Conservation (phyloP, 1,140 invertebrate genomes). For the Drosophila pseudoobscura region DNA sequence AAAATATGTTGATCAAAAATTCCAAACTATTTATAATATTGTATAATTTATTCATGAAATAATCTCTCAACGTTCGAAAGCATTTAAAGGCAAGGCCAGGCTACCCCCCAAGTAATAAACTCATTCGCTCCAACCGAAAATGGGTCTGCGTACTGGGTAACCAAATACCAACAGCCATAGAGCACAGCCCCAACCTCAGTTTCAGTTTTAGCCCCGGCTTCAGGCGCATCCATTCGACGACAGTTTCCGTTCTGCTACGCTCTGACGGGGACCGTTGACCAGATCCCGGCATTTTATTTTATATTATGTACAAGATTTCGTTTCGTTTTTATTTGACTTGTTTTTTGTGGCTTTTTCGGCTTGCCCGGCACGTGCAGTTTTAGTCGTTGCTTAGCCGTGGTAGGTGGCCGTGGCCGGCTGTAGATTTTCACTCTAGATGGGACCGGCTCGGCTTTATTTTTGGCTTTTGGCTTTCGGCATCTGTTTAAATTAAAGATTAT, state of each 20-base stretch:
- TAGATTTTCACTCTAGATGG: slow-evolving; percentile 43
- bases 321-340: slow-evolving; percentile 26
- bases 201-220: background rate
- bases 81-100: background rate
- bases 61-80: background rate
- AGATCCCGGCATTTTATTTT: slow-evolving; percentile 33
- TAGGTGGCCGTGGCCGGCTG: slow-evolving; percentile 34
- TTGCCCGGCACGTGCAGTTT: slow-evolving; percentile 69
- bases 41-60: slow-evolving; percentile 4
- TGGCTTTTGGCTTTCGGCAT: slow-evolving; percentile 71
- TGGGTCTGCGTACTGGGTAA: too few relatives aligned
- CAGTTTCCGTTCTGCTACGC: slow-evolving; percentile 29
- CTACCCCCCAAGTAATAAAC: slow-evolving; percentile 18
- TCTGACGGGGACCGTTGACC: slow-evolving; percentile 25
- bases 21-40: too few relatives aligned
- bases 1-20: too few relatives aligned
- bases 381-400: background rate
- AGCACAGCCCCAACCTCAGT: background rate
- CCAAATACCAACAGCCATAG: background rate
- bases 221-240: slow-evolving; percentile 24
- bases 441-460: slow-evolving; percentile 53
- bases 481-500: slow-evolving; percentile 80
- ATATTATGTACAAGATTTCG: slow-evolving; percentile 28
- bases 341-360: slow-evolving; percentile 71
- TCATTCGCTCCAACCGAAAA: background rate